Evolutionary conservation across 2,888 invertebrate species (phyloP), one percentile per base, ranked within the genome.

Genomic region (Chromoteleia sp.): DNA sequence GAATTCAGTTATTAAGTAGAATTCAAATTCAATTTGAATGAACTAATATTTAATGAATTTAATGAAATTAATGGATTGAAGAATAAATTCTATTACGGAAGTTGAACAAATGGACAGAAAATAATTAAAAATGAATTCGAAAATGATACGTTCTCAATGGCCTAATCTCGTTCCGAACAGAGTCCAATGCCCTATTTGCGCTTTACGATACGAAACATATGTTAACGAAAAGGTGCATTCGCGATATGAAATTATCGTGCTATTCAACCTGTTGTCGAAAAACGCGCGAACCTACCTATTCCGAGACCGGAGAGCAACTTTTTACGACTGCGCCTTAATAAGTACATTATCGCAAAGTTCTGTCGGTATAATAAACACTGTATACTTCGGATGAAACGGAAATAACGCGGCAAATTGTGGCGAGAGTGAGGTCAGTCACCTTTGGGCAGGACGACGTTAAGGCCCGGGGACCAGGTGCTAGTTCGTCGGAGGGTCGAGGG

Each of bases 361-460:
- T 14, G 25, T 14, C 21, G 41, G 58, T 41, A 19, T 56, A 36
- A 56, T 56, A 56, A 36, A 58, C 58, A 58, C 7, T 58, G 58
- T 41, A 58, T 25, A 21, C 41, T 15, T 36, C 21, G 54, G 39
- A n/a, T n/a, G n/a, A n/a, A 68, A 50, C 59, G 79, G 79, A 68
- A 73, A 79, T 79, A 65, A 73, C 56, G 43, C 67, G 30, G 58
- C 92, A 92, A 30, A 70, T 43, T 19, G 61, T 65, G 14, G 79
- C 70, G 61, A 54, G 75, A 19, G 48, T 0, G 61, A 74, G 86
- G 84, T 77, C 84, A 77, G 82, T 84, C 76, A 83, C 86, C 87
- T 87, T 89, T 84, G 86, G 86, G 88, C 87, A 91, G 83, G 68
- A 68, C 71, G 54, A 63, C 54, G 76, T 33, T 84, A 81, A 81